Evolutionary conservation across 2,797 vertebrate genomes (phyloP).

Genomic region (Spizella passerina): DNA sequence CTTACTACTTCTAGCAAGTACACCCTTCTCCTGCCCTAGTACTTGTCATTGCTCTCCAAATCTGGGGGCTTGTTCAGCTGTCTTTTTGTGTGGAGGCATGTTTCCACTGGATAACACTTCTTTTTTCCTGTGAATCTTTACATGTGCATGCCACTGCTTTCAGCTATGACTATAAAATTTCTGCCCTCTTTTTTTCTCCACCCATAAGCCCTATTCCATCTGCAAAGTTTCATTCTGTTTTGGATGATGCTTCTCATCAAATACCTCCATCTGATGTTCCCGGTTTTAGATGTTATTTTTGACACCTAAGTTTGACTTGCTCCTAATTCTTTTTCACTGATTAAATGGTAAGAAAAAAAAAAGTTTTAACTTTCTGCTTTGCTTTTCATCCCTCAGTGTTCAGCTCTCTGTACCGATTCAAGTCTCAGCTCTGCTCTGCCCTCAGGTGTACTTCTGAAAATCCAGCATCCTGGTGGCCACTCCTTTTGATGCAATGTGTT

Average conservation of each 20-base stretch:
- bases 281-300: conserved; percentile 36
- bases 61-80: background rate
- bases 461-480: conserved; percentile 23
- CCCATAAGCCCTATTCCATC: background rate
- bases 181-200: background rate
- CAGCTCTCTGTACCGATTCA: background rate
- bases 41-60: background rate
- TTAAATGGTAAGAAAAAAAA: conserved; percentile 15
- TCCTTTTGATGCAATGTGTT: conserved; percentile 45
- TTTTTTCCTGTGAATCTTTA: background rate
- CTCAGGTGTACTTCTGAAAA: conserved; percentile 47
- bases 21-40: background rate
- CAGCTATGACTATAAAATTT: background rate
- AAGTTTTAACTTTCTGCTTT: conserved; percentile 13
- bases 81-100: background rate
- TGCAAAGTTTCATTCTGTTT: background rate
- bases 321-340: conserved; percentile 42
- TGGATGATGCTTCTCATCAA: background rate
- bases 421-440: conserved; percentile 14
- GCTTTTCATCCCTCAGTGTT: conserved; percentile 25
- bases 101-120: background rate
- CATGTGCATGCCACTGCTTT: background rate
- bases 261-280: background rate
- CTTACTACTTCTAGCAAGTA: background rate
- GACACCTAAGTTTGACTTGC: background rate